Evolutionary conservation across 2,888 invertebrate genomes (phyloP).

Genomic region (Anorthoa munda): DNA sequence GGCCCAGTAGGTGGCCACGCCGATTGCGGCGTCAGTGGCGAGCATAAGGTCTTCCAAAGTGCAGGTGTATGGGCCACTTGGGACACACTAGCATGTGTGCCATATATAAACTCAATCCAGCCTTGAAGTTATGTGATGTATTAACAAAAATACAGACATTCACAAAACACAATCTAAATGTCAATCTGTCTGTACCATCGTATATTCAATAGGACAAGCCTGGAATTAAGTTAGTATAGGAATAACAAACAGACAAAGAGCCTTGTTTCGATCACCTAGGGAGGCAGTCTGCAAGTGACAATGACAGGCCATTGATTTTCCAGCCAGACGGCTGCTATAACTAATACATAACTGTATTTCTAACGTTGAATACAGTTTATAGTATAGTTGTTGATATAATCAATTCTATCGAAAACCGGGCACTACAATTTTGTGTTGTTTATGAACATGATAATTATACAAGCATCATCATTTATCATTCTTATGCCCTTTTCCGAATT

Average conservation of each 20-base stretch:
- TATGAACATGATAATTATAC: too few relatives aligned
- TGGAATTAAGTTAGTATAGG: not conserved
- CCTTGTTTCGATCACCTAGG: conserved; percentile 12
- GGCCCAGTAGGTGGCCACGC: too few relatives aligned
- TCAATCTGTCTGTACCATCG: conserved; percentile 29
- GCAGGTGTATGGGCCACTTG: too few relatives aligned
- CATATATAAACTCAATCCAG: too few relatives aligned
- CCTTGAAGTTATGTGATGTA: not conserved
- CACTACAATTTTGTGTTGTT: not conserved
- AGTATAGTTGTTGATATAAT: too few relatives aligned
- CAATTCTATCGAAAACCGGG: not conserved
- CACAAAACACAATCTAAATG: conserved; percentile 18
- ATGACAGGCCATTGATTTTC: conserved; percentile 21
- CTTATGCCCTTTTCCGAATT: too few relatives aligned
- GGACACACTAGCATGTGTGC: too few relatives aligned
- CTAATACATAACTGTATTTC: conserved; percentile 1
- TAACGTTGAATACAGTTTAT: too few relatives aligned
- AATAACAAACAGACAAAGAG: conserved; percentile 12
- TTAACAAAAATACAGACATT: conserved; percentile 1
- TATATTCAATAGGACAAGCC: conserved; percentile 6
- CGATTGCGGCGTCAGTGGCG: too few relatives aligned
- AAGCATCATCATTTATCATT: too few relatives aligned
- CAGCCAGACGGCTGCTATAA: not conserved
- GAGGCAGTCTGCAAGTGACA: conserved; percentile 39
- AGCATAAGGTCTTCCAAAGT: too few relatives aligned